Conservation (phyloP, 2,113 vertebrate genomes). For the Colaptes auratus region DNA sequence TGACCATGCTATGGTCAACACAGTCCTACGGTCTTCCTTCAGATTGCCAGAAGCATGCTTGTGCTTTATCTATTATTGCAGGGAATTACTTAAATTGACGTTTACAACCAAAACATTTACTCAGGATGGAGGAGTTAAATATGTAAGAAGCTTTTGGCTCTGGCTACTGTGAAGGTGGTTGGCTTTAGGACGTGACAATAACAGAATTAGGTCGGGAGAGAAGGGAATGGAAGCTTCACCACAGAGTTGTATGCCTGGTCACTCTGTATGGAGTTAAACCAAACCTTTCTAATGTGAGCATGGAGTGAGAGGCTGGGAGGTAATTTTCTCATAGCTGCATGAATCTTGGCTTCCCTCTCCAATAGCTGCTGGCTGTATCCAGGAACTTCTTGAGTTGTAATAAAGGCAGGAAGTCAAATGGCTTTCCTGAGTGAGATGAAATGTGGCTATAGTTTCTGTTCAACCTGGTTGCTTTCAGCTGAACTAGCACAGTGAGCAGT, state of each 20-base stretch:
- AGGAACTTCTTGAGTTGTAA: background rate
- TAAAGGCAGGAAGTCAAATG: background rate
- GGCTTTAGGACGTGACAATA: background rate
- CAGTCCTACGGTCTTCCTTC: background rate
- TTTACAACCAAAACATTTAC: background rate
- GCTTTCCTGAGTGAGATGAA: background rate
- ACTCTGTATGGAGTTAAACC: background rate
- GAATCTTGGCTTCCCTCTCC: background rate
- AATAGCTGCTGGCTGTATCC: background rate
- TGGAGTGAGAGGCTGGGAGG: background rate
- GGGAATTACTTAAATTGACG: background rate
- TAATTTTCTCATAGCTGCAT: background rate
- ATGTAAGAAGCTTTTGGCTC: background rate
- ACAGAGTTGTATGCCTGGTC: background rate
- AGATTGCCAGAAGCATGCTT: background rate
- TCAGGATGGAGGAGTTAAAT: background rate
- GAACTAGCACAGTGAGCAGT: accelerated
- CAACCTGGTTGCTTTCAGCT: background rate
- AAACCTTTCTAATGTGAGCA: background rate
- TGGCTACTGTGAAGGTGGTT: background rate
- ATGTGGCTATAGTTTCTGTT: background rate
- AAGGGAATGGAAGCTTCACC: background rate
- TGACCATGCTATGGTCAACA: background rate
- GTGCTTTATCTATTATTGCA: background rate
- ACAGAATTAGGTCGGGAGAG: background rate